A percentile compares a stretch with the other conserved stretches of the same genome.
These are phyloP conservation scores for Trichonephila clavata DNA, from an alignment of 1,140 invertebrate species.

Conservation along the genomic window DNA sequence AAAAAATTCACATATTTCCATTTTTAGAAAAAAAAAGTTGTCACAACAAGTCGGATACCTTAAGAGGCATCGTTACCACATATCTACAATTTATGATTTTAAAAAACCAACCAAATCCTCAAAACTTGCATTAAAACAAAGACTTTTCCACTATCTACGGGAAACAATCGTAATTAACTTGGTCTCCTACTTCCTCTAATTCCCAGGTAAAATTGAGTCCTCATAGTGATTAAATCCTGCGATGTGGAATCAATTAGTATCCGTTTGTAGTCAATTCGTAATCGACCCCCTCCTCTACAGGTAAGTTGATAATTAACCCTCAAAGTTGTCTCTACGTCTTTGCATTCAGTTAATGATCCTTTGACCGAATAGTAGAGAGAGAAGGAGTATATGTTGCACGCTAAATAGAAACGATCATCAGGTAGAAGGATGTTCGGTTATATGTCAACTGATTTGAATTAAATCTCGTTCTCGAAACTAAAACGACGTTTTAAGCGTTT, in stretches of 20 bases:
- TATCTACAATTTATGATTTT: too few relatives aligned
- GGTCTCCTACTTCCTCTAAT: background rate
- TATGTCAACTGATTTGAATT: background rate
- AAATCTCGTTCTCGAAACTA: background rate
- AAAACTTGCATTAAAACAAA: too few relatives aligned
- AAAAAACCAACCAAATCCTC: too few relatives aligned
- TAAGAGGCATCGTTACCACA: too few relatives aligned
- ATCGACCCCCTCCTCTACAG: background rate
- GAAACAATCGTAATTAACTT: too few relatives aligned
- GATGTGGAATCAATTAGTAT: background rate
- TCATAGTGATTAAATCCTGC: background rate
- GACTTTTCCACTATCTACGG: too few relatives aligned
- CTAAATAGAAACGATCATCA: background rate
- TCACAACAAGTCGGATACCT: too few relatives aligned
- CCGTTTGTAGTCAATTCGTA: background rate
- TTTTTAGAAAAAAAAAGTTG: too few relatives aligned
- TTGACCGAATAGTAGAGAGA: background rate
- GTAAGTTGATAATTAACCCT: conserved; percentile 3
- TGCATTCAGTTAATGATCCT: background rate
- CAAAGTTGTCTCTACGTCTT: background rate
- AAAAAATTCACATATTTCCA: too few relatives aligned
- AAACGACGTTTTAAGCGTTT: background rate
- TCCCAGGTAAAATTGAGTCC: background rate
- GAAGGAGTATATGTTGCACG: background rate
- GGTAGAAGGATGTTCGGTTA: background rate